phyloP scores from a whole-genome alignment of 2,113 vertebrate species.

The Rhynchomys soricoides region DNA sequence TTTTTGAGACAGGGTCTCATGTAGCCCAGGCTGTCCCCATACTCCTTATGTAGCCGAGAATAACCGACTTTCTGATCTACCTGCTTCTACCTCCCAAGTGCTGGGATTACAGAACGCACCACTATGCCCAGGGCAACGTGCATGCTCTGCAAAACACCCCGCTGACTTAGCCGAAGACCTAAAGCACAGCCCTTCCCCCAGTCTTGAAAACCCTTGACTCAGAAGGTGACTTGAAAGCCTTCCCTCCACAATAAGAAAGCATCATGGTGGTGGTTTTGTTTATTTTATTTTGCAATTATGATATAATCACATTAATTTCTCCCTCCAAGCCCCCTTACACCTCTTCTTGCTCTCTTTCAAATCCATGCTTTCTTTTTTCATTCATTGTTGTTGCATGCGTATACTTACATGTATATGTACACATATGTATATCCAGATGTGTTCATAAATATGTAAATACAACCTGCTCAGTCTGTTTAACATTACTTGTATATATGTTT shows the following conservation, averaged over 20 bases:
- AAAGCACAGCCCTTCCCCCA: no score
- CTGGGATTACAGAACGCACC: neutral
- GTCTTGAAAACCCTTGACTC: neutral
- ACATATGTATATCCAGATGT: neutral
- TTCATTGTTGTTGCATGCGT: neutral
- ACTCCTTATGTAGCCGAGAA: neutral
- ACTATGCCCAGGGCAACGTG: no score
- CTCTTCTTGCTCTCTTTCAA: neutral
- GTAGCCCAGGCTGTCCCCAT: neutral
- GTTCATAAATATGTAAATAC: neutral
- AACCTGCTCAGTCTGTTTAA: neutral
- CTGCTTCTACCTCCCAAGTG: neutral
- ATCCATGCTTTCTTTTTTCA: neutral
- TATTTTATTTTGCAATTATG: neutral
- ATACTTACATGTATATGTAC: neutral
- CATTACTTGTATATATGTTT: neutral
- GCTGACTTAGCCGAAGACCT: neutral
- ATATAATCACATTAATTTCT: neutral
- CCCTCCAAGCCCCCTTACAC: neutral
- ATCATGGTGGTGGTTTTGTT: neutral
- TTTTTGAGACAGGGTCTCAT: neutral
- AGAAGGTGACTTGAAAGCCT: neutral
- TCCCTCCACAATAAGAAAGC: neutral
- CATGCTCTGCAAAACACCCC: no score
- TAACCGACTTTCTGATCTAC: neutral